Evolutionary conservation across 2,797 vertebrate genomes (phyloP).

Genomic region (Chrysocyon brachyurus): DNA sequence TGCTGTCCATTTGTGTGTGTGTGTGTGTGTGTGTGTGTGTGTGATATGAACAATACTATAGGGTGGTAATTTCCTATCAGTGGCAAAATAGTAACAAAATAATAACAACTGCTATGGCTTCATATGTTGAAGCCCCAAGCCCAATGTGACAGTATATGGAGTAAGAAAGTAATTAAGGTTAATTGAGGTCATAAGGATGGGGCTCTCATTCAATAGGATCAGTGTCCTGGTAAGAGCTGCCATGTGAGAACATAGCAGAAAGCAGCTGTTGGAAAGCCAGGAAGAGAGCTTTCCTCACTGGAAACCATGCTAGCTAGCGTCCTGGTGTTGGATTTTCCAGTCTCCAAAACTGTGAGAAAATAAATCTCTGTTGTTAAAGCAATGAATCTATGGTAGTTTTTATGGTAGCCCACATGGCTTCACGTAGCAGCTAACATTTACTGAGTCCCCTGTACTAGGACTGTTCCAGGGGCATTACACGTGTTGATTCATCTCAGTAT

Average conservation of each 20-base stretch:
- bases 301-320: neutral
- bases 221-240: neutral
- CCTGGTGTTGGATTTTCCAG: neutral
- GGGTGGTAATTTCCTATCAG: neutral
- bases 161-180: neutral
- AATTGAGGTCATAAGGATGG: neutral
- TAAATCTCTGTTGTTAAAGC: neutral
- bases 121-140: neutral
- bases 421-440: accelerated
- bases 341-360: neutral
- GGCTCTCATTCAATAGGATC: neutral
- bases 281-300: neutral
- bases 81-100: neutral
- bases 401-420: accelerated
- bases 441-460: accelerated
- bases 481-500: neutral
- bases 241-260: neutral
- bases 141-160: neutral
- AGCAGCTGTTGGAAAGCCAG: neutral
- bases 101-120: neutral
- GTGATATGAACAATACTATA: neutral
- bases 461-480: accelerated
- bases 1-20: neutral
- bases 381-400: neutral
- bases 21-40: neutral